Base-by-base conservation (phyloP, 2,888 invertebrate species). In the Willowsia nigromaculata region DNA sequence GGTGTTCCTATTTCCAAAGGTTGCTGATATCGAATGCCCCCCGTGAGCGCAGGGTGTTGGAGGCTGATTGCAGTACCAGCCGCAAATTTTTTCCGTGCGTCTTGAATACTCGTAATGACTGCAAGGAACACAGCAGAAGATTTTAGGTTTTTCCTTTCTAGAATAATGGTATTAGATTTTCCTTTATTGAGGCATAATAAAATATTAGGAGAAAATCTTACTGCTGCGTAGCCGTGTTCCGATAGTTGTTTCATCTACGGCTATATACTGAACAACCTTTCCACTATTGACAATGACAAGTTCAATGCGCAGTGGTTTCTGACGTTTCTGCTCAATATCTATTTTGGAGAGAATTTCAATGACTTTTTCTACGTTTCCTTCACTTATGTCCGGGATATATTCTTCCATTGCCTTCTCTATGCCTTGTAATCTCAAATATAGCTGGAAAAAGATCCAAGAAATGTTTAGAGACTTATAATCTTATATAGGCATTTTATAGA, bases 1-100 rank as follows among this genome's bases (percentile, higher is more conserved):
- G 93, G 92, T n/a, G 91, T 90, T 25, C 93, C 93, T 53, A 92
- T 91, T 88, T 93, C 93, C 84, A 93, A 82, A 0, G 93, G 93
- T 59, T 92, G 92, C 56, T 93, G 91, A 47, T 93, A 91, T n/a
- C 87, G 22, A 0, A 89, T 78, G 37, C 92, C 92, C 1, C 90
- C 91, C 0, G 88, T 71, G 33, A 90, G 40, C 7, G 85, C 50
- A 11, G 90, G 85, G 27, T 89, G 68, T 68, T 91, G 85, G 43
- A 88, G 18, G 47, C 90, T 90, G 0, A 92, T 6, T 1, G 68
- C 62, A 0, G 56, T 18, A 7, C 80, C 74, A 9, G 18, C 47
- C n/a, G 81, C 53, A 65, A 90, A 83, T 27, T 90, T 89, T 22
- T 85, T 76, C 40, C 74, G 30, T 84, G 68, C 56, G 81, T 81